phyloP scores from a whole-genome alignment of 2,113 vertebrate species.

The Abramis brama region DNA sequence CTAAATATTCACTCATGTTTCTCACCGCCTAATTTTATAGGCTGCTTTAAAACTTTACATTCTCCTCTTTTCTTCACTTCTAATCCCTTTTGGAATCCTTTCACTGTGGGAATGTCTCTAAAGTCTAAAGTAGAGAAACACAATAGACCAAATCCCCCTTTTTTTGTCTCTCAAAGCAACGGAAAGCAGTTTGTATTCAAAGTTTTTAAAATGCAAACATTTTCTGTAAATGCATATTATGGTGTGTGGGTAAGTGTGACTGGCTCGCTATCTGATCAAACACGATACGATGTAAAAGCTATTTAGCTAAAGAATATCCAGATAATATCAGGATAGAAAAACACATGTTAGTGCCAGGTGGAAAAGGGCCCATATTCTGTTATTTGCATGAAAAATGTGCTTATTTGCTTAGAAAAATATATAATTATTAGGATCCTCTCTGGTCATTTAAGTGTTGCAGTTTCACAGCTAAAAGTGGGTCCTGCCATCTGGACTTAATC shows the following conservation, averaged over 20 bases:
- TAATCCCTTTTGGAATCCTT: neutral
- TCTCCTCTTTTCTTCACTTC: neutral
- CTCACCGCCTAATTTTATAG: neutral
- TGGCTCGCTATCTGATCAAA: neutral
- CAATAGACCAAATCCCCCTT: neutral
- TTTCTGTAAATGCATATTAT: neutral
- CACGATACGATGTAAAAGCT: neutral
- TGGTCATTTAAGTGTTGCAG: neutral
- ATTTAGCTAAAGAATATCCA: neutral
- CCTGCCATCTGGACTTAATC: constrained; percentile 58
- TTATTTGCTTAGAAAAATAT: neutral
- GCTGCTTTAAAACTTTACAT: neutral
- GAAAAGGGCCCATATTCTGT: neutral
- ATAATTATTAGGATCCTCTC: neutral
- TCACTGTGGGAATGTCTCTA: neutral
- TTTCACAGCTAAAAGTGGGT: constrained; percentile 38
- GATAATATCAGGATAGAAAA: neutral
- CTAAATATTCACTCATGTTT: neutral
- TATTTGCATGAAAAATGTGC: neutral
- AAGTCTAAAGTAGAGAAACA: neutral
- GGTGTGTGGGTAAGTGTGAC: neutral
- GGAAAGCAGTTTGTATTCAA: neutral
- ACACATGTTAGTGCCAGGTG: neutral
- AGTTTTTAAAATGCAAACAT: neutral
- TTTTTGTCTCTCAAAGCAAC: neutral